Evolutionary conservation across 2,888 invertebrate species (phyloP).

Genomic region (Lissocephala sabroskyi): DNA sequence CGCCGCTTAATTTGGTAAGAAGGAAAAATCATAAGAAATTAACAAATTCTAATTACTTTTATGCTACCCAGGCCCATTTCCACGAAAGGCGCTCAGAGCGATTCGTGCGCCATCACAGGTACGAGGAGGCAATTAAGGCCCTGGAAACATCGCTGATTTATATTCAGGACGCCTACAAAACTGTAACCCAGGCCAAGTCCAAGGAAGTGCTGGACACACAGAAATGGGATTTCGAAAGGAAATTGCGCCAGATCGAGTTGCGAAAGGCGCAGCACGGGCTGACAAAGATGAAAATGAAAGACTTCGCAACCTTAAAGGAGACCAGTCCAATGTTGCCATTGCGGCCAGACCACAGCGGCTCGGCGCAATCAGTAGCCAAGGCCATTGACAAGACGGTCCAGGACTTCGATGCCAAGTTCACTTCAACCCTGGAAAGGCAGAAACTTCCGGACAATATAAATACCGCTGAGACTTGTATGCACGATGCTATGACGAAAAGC

Average conservation of each 20-base stretch:
- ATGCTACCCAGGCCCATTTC: constrained; percentile 65
- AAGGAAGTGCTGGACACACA: constrained; percentile 65
- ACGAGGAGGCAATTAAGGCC: constrained; percentile 69
- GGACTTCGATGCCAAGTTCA: constrained; percentile 66
- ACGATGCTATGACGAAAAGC: constrained; percentile 26
- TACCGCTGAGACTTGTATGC: constrained; percentile 29
- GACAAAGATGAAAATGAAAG: constrained; percentile 53
- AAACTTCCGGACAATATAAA: neutral
- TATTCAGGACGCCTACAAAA: constrained; percentile 67
- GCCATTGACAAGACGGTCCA: constrained; percentile 69
- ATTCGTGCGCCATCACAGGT: constrained; percentile 63
- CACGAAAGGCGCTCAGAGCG: constrained; percentile 70
- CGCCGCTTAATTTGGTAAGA: constrained; percentile 68
- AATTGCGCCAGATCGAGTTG: constrained; percentile 66
- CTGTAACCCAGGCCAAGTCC: constrained; percentile 55
- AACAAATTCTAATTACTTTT: neutral
- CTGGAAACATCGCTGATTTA: constrained; percentile 66
- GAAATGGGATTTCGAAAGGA: constrained; percentile 65
- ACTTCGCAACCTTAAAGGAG: constrained; percentile 49
- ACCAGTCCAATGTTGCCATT: constrained; percentile 45
- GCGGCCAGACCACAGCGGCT: constrained; percentile 38
- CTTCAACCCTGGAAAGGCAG: constrained; percentile 25
- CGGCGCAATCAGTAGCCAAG: constrained; percentile 61
- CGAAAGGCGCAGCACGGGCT: constrained; percentile 65
- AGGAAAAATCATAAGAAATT: neutral